Evolutionary conservation across 2,113 vertebrate genomes (phyloP), one percentile per base, ranked within the genome.

Genomic region (Pongo abelii): DNA sequence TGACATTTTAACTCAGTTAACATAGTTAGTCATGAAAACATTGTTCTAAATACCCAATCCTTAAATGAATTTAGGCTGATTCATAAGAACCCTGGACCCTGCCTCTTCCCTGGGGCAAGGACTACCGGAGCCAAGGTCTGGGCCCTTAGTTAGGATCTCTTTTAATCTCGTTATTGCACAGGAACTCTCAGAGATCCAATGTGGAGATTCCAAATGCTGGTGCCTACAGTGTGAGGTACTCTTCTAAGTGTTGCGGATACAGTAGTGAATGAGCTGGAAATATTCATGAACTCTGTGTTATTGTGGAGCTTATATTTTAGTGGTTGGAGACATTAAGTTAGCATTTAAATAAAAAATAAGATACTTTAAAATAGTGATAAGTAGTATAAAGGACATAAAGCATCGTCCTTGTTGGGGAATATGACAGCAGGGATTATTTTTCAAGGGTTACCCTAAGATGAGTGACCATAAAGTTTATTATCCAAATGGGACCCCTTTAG

Each of bases 1-100:
- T 81, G 80, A 32, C 88, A n/a, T 92, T 93, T 93, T 27, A 93
- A 77, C n/a, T 40, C 50, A 32, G 18, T 74, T 96, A 84, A 46
- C 72, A 84, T 2, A 25, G 50, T 83, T 2, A 30, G 50, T 83
- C n/a, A 57, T 87, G 77, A 93, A 92, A 94, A 6, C 75, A 23
- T 72, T 30, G 30, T 89, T 84, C 67, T 50, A 27, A 79, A 46
- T 91, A 18, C 64, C 50, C 48, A 88, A 30, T 59, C 30, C 55
- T 55, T 80, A 93, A 50, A 77, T 84, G 86, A 64, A 46, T 81
- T 79, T 46, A 79, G 30, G 9, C 25, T 88, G 40, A 84, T 18
- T 52, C 20, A 79, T 43, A 85, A 94, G 85, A 78, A 52, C 91
- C 72, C 14, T 5, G 59, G 89, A 72, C 50, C 6, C 35, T 92